Evolutionary conservation across 1,140 invertebrate species (phyloP).

Genomic region (Schlechtendalia chinensis): DNA sequence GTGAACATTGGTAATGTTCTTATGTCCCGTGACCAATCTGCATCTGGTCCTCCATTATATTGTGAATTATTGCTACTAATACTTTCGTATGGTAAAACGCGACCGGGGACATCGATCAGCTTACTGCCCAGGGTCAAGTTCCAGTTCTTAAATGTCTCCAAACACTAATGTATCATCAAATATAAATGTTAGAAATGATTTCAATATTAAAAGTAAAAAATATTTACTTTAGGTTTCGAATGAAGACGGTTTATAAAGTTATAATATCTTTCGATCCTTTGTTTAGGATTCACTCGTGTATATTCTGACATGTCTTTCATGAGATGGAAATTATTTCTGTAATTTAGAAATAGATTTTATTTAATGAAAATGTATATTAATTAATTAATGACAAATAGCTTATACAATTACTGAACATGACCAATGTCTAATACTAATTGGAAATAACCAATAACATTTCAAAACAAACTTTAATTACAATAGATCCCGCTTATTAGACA

Average conservation of each 20-base stretch:
- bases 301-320: constrained; percentile 65
- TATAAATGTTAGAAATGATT: no score
- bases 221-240: constrained; percentile 56
- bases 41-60: constrained; percentile 57
- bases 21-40: constrained; percentile 64
- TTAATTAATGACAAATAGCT: background rate
- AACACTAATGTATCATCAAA: constrained; percentile 55
- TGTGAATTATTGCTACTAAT: constrained; percentile 62
- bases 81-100: constrained; percentile 66
- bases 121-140: constrained; percentile 69
- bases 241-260: constrained; percentile 57
- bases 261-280: constrained; percentile 58
- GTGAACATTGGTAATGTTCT: background rate
- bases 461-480: no score
- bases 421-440: no score
- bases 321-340: constrained; percentile 57
- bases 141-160: constrained; percentile 62
- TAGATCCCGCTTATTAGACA: no score
- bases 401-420: no score
- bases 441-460: no score
- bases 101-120: constrained; percentile 63
- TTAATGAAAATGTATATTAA: background rate
- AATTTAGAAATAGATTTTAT: background rate
- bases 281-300: constrained; percentile 65
- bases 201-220: background rate